Percentiles rank a stretch among this genome's conserved stretches.
These are phyloP conservation scores for Oreochromis spilurus DNA, from an alignment of 2,113 vertebrate species.

Conservation along the genomic window DNA sequence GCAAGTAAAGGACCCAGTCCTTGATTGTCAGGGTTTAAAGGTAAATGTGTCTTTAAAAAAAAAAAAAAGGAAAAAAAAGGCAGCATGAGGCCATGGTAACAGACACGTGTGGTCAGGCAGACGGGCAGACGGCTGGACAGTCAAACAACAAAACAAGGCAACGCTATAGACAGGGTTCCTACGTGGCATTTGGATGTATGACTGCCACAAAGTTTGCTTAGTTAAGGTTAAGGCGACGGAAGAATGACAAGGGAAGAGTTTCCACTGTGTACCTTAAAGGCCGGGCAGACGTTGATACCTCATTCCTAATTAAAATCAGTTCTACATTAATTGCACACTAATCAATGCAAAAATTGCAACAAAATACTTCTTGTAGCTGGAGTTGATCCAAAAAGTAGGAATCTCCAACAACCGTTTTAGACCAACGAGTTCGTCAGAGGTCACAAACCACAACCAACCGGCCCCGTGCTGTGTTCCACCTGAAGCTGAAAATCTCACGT, in stretches of 20 bases:
- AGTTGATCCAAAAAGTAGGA: not conserved
- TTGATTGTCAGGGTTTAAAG: slow-evolving; percentile 38
- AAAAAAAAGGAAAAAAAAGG: not conserved
- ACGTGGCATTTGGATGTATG: not conserved
- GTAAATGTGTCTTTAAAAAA: not conserved
- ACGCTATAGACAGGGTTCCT: not conserved
- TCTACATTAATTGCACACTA: not conserved
- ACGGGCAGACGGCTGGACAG: not conserved
- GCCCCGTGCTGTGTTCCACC: not conserved
- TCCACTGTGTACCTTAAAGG: not conserved
- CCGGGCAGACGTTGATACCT: not conserved
- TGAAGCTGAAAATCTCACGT: not conserved
- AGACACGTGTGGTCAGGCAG: not conserved
- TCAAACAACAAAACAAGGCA: not conserved
- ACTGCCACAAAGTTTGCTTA: not conserved
- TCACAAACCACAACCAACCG: rapidly evolving
- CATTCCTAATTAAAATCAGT: not conserved
- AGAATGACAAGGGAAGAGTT: not conserved
- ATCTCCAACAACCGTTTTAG: not conserved
- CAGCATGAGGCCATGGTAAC: not conserved
- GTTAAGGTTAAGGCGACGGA: not conserved
- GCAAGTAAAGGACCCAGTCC: not conserved
- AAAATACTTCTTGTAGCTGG: not conserved
- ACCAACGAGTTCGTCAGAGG: not conserved
- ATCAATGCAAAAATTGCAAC: not conserved